Evolutionary conservation across 2,113 vertebrate species (phyloP).

Genomic region (Apus apus): DNA sequence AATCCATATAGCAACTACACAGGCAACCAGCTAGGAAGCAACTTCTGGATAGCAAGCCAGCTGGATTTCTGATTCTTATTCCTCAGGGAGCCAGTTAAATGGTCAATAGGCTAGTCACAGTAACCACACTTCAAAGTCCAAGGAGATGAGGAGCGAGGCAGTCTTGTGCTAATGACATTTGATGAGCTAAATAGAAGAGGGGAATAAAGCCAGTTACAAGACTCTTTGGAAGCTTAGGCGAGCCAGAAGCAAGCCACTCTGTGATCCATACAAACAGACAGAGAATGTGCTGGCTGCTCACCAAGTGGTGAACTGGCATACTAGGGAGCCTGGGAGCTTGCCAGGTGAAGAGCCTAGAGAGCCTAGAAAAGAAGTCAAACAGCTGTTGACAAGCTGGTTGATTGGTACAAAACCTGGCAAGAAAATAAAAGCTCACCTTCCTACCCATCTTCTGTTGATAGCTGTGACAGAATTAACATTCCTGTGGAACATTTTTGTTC

Average conservation of each 20-base stretch:
- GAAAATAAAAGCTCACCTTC: constrained; percentile 29
- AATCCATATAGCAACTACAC: background rate
- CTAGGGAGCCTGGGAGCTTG: background rate
- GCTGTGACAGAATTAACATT: constrained; percentile 30
- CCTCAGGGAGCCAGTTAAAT: background rate
- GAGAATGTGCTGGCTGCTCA: constrained; percentile 1
- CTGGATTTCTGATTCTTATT: background rate
- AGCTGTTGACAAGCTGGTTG: constrained; percentile 33
- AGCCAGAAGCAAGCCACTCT: background rate
- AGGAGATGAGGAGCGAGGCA: background rate
- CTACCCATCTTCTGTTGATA: constrained; percentile 5
- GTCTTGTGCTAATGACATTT: background rate
- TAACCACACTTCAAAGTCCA: background rate
- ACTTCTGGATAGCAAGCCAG: background rate
- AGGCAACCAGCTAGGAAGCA: background rate
- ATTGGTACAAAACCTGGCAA: constrained; percentile 30
- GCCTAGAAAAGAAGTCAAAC: background rate
- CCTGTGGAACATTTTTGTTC: constrained; percentile 43
- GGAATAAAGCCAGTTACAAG: background rate
- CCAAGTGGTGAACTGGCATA: background rate
- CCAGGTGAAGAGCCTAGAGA: background rate
- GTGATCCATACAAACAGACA: background rate
- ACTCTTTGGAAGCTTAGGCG: background rate
- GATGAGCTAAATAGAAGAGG: background rate
- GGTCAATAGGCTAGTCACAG: background rate